Evolutionary conservation across 2,797 vertebrate genomes (phyloP), one percentile per base, ranked within the genome.

Genomic region (Manis javanica): DNA sequence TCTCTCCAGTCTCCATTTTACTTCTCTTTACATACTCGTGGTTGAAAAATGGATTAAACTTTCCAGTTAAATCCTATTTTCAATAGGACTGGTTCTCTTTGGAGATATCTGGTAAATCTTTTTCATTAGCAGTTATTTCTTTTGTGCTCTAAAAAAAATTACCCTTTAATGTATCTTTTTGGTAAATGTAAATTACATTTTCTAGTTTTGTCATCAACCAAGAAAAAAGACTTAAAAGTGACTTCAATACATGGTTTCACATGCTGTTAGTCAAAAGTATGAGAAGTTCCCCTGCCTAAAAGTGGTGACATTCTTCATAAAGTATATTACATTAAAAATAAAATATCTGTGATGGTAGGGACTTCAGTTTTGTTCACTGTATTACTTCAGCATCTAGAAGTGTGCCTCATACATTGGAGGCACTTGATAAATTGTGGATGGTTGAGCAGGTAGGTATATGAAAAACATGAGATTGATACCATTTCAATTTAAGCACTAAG

Each of bases 51-150:
- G 57, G 29, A 75, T 72, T 66, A 74, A 74, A 79, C 21, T 68
- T 84, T 64, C 66, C 29, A 81, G n/a, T 91, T 94, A 87, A 82
- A 87, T 83, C 31, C 34, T 71, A 13, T 64, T 77, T 87, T 78
- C 53, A 77, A 14, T 83, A 46, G 39, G 13, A 82, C 61, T 69
- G n/a, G 10, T 94, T 91, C 53, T 77, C 19, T 91, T 75, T 87
- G 63, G 61, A 77, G 34, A 42, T 61, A 69, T 68, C 51, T 74
- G 26, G 46, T 61, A 81, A 90, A 82, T 74, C 1, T 34, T 87
- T 87, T 68, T 69, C 29, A 42, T 55, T 37, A 87, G 69, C 26
- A 59, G 5, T 19, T 74, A 82, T 46, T 86, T 59, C 29, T 82
- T 91, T 75, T 87, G 31, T 13, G 63, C 46, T 55, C 34, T 61